These are phyloP conservation scores for Drosophila watanabei DNA, from an alignment of 1,140 invertebrate species.

Conservation along the genomic window DNA sequence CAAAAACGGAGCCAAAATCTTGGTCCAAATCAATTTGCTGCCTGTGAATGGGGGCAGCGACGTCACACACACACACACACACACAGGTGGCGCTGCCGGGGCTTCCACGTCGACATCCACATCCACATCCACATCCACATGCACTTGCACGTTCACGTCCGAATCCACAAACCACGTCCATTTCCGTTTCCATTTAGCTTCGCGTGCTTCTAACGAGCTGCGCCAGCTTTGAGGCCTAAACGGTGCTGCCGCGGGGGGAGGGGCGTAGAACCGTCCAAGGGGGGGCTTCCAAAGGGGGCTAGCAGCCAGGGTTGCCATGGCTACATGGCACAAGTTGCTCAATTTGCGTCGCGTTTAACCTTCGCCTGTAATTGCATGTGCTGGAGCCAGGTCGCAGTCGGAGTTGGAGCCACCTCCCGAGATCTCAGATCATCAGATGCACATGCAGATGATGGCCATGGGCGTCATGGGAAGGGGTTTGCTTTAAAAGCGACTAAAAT, in stretches of 20 bases:
- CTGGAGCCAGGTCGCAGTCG: conserved; percentile 2
- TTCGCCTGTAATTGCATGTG: conserved; percentile 68
- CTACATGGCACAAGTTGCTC: conserved; percentile 34
- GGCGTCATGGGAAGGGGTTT: not conserved
- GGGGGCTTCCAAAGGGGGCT: not conserved
- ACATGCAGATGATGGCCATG: conserved; percentile 28
- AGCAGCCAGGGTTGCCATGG: conserved; percentile 39
- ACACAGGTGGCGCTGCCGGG: conserved; percentile 50
- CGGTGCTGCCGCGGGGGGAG: not conserved
- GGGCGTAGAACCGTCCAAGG: not conserved
- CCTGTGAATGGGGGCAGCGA: conserved; percentile 63
- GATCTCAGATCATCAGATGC: conserved; percentile 35
- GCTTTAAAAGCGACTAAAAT: fast-evolving
- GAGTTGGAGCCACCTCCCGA: conserved; percentile 26
- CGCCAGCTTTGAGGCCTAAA: conserved; percentile 35
- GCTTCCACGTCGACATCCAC: conserved; percentile 20
- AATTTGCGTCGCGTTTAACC: conserved; percentile 51
- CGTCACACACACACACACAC: conserved; percentile 13
- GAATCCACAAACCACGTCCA: conserved; percentile 38
- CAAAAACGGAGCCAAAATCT: conserved; percentile 36
- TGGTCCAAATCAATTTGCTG: conserved; percentile 70
- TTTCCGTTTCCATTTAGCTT: conserved; percentile 55
- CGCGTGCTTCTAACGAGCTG: conserved; percentile 51
- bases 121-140: conserved; percentile 1
- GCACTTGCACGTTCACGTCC: conserved; percentile 1